phyloP scores from a whole-genome alignment of 2,113 vertebrate genomes.

The Craseonycteris thonglongyai region DNA sequence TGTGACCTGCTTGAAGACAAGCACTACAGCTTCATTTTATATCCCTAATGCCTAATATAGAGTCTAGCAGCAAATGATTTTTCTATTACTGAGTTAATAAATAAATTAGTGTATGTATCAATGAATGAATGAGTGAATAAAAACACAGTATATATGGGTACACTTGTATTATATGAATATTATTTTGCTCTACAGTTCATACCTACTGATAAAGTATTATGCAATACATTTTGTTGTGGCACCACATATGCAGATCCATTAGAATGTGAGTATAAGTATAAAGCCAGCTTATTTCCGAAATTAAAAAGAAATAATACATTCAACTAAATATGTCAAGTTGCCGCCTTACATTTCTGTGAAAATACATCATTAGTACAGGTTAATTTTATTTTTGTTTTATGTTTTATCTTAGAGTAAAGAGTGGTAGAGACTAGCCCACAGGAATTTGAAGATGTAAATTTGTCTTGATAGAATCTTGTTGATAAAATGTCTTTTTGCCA shows the following conservation, averaged over 20 bases:
- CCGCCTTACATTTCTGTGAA: neutral
- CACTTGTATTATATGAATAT: neutral
- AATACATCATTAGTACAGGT: neutral
- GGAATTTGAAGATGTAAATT: neutral
- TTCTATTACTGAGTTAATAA: neutral
- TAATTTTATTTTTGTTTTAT: neutral
- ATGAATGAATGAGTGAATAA: neutral
- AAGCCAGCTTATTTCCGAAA: neutral
- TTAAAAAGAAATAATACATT: neutral
- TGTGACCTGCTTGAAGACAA: neutral
- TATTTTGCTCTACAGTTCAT: neutral
- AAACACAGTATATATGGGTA: neutral
- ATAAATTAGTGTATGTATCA: neutral
- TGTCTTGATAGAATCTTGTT: neutral
- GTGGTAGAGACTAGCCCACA: neutral
- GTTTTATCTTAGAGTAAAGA: neutral
- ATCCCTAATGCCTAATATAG: neutral
- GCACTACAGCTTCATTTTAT: neutral
- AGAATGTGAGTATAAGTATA: neutral
- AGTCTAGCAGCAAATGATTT: neutral
- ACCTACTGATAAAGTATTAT: neutral
- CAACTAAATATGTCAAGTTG: neutral
- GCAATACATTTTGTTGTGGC: neutral
- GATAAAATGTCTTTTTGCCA: neutral
- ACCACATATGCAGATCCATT: neutral